phyloP scores from a whole-genome alignment of 2,888 invertebrate genomes.

The Cataglyphis cursor region DNA sequence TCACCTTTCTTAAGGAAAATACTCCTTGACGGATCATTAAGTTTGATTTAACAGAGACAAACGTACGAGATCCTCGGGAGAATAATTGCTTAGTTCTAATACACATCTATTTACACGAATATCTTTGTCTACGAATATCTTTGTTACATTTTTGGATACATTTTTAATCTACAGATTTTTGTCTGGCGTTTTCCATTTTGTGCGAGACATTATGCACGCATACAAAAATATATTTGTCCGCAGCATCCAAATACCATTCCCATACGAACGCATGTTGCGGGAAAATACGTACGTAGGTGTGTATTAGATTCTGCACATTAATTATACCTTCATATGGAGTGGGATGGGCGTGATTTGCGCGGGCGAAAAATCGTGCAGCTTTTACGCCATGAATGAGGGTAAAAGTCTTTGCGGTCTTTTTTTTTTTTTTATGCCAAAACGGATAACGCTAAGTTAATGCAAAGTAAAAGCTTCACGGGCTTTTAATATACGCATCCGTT shows the following conservation, averaged over 20 bases:
- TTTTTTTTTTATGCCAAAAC: conserved; percentile 32
- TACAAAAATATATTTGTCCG: neutral
- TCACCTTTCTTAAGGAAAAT: conserved; percentile 1
- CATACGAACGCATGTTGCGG: neutral
- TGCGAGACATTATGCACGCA: neutral
- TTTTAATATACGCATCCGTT: conserved; percentile 41
- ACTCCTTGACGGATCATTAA: conserved; percentile 10
- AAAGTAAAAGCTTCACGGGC: conserved; percentile 56
- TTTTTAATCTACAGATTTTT: neutral
- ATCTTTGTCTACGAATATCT: neutral
- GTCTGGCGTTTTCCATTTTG: neutral
- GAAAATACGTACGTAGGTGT: neutral
- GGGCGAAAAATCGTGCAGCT: conserved; percentile 45
- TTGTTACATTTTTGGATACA: too few species aligned
- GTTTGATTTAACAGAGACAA: neutral
- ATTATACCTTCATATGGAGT: conserved; percentile 38
- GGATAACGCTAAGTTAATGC: conserved; percentile 59
- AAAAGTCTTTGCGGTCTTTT: conserved; percentile 29
- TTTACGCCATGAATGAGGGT: conserved; percentile 21
- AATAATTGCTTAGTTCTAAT: neutral
- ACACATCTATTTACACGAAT: neutral
- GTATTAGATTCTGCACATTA: conserved; percentile 31
- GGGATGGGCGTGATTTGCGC: conserved; percentile 38
- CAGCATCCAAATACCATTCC: neutral
- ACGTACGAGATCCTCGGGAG: neutral